Base-by-base conservation (phyloP, 1,140 invertebrate genomes). In the Bombus huntii region DNA sequence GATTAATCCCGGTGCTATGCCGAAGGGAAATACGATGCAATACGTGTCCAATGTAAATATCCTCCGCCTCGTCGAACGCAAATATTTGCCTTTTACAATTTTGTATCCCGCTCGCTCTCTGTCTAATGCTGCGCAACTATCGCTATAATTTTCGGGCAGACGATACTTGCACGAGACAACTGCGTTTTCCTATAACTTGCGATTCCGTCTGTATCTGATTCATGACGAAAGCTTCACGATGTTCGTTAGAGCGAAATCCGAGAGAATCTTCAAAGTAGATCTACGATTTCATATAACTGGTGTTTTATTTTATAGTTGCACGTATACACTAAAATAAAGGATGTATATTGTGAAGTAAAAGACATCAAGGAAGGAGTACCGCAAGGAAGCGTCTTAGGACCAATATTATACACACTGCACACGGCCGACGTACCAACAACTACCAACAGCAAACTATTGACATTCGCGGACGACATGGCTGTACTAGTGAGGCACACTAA, bases 11-110 rank as follows among this genome's bases (percentile, higher is more conserved):
- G 39, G 18, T 53, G 42, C 65, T 15, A 44, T 18, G 39, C 78
- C 73, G 85, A 53, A 28, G 85, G 81, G 87, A 87, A 87, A 87
- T 87, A 87, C 86, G 80, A 81, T 53, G 76, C 86, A 81, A 87
- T 88, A 88, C 86, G 66, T 75, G 85, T 76, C 72, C 73, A 82
- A 87, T 81, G 86, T 59, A 88, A 88, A 88, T 86, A 87, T 77
- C 53, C 85, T 59, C 5, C 44, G 77, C 66, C 75, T 88, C 77
- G 78, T 88, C 81, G 85, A 88, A 62, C 9, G 44, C 78, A 87
- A 88, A 88, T 87, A 87, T 85, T 85, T 85, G 76, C 71, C 68
- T 75, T 86, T 81, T 87, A 86, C 79, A 75, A 87, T 72, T 87
- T 81, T 39, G 57, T 15, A 57, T 34, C 37, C 3, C 9, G 9